phyloP scores from a whole-genome alignment of 2,113 vertebrate species.

The Oryzias javanicus region DNA sequence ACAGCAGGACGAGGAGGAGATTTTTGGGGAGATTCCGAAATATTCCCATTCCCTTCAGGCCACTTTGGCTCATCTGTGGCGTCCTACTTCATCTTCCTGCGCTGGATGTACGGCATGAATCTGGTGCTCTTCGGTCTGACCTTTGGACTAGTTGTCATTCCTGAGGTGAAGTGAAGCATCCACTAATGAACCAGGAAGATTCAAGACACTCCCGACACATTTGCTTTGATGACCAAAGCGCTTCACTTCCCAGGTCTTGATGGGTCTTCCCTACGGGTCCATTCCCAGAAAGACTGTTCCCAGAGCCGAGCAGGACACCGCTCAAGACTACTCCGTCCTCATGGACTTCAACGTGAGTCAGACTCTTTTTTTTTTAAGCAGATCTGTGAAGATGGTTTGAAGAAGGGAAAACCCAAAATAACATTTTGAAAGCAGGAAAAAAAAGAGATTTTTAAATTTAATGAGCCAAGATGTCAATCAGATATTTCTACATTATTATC shows the following conservation, averaged over 20 bases:
- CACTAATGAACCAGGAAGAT: neutral
- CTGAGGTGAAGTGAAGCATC: constrained; percentile 81
- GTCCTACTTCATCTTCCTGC: constrained; percentile 97
- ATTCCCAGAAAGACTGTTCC: constrained; percentile 96
- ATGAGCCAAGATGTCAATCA: too few species aligned
- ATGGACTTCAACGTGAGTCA: constrained; percentile 92
- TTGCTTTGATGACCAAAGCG: neutral
- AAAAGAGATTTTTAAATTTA: too few species aligned
- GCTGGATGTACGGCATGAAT: constrained; percentile 99
- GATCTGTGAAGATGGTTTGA: too few species aligned
- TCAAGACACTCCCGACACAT: neutral
- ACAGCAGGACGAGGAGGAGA: neutral
- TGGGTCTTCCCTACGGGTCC: constrained; percentile 94
- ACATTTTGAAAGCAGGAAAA: too few species aligned
- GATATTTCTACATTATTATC: too few species aligned
- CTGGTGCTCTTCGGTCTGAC: constrained; percentile 95
- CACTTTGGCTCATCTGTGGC: constrained; percentile 98
- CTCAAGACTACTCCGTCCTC: constrained; percentile 95
- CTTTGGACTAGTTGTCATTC: constrained; percentile 95
- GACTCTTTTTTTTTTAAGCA: neutral
- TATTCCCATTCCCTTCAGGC: constrained; percentile 73
- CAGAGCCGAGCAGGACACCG: constrained; percentile 84
- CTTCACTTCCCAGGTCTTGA: constrained; percentile 81
- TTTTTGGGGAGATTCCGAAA: neutral
- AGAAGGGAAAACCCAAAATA: too few species aligned